Evolutionary conservation across 2,797 vertebrate species (phyloP), one percentile per base, ranked within the genome.

Genomic region (Danio albolineatus): DNA sequence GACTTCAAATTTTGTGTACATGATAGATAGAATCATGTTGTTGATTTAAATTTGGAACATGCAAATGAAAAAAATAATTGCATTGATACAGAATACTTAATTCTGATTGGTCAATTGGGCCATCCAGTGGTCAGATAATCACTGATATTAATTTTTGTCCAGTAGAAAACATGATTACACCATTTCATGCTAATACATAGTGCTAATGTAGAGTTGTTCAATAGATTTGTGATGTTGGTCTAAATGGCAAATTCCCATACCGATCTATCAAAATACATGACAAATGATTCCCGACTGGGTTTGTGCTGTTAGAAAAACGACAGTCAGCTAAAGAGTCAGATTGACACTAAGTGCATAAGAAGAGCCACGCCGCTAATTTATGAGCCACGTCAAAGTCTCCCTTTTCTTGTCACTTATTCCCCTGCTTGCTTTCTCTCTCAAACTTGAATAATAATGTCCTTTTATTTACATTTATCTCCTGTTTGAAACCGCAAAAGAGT

Each of bases 281-380:
- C 43, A 6, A 17, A 66, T 66, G 17, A 46, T 48, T 14, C 10
- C 17, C 12, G 13, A 48, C 41, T 48, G 10, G 12, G 38, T 66
- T 66, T 48, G 17, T 66, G 38, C 38, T 48, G 17, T 66, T 66
- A 48, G 36, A 28, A 65, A 65, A 44, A 13, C 6, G n/a, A 19
- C 64, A 13, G 41, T 64, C 38, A 46, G 13, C n/a, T 48, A 12
- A 0, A 43, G 16, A 66, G 41, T 21, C 41, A 28, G 12, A 48
- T 10, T 66, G 64, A 46, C 19, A 66, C 64, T 66, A 57, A 72
- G 69, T 72, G 69, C 51, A 19, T 72, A 28, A 46, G 54, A 28
- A 28, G 54, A 73, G 54, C 17, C 4, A 7, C 13, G n/a, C 17
- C 51, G 59, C 53, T 73, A 57, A 73, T 59, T 46, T 53, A 39